Conservation (phyloP, 2,113 vertebrate genomes). For the Phasianus colchicus region DNA sequence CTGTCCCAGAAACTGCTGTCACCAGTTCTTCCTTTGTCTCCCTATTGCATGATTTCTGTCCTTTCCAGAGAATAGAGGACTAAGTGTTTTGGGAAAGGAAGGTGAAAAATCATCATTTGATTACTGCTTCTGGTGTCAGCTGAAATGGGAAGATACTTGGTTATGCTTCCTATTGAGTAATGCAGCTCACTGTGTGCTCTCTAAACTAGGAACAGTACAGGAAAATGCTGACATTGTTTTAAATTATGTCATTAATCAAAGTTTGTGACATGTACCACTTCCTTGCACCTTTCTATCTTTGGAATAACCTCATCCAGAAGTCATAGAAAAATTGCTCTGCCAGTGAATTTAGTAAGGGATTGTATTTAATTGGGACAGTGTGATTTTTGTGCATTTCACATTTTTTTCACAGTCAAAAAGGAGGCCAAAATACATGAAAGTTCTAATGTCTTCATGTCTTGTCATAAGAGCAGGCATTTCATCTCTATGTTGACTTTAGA, state of each 20-base stretch:
- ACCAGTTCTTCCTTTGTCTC: neutral
- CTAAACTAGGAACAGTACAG: neutral
- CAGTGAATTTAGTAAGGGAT: neutral
- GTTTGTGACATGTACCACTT: neutral
- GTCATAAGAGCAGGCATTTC: neutral
- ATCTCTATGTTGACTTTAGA: neutral
- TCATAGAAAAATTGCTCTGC: slow-evolving; percentile 9
- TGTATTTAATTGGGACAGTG: slow-evolving; percentile 4
- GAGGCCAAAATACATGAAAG: neutral
- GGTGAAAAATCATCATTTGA: neutral
- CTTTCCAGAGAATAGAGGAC: neutral
- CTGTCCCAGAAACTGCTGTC: neutral
- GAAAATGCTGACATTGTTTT: slow-evolving; percentile 54
- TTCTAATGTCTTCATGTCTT: neutral
- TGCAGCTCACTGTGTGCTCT: slow-evolving; percentile 17
- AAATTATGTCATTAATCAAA: slow-evolving; percentile 55
- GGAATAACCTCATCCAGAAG: slow-evolving; percentile 30
- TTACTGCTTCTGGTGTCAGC: slow-evolving; percentile 14
- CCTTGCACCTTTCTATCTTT: neutral
- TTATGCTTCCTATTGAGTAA: slow-evolving; percentile 25
- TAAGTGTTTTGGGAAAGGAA: slow-evolving; percentile 8
- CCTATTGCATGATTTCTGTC: neutral
- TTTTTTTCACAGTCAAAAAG: neutral
- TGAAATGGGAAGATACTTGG: slow-evolving; percentile 11
- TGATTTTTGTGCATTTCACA: neutral